Evolutionary conservation across 2,113 vertebrate species (phyloP), one percentile per base, ranked within the genome.

Genomic region (Hydropotes inermis): DNA sequence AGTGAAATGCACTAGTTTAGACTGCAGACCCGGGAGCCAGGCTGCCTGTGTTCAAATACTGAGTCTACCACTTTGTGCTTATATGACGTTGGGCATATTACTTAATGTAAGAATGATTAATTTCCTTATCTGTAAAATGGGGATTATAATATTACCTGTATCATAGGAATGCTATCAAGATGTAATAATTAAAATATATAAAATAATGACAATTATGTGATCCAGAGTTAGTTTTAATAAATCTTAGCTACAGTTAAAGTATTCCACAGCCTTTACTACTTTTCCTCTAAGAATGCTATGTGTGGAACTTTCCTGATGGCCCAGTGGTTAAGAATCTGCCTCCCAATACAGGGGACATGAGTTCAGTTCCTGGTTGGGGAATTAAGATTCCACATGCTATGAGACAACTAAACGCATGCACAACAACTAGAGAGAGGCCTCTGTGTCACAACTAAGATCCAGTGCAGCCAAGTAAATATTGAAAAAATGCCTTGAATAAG

Each of bases 81-180:
- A 9, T 60, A 10, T 76, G 30, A 76, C 45, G 16, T 87, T 47
- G n/a, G 39, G 13, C 88, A 94, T 74, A 83, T 82, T 74, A 60
- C 52, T 88, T 78, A 83, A 55, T 52, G 23, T 54, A 55, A 94
- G 43, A 57, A 43, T 87, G 15, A 23, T 87, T 81, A 79, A 54
- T 94, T 94, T 87, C 36, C 81, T 90, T 86, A 64, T 64, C n/a
- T 91, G 11, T 82, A 91, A 91, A 87, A 91, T 39, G 36, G 30
- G 4, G 7, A 54, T 85, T 78, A 84, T 58, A 78, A 45, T 89
- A 67, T 36, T 78, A 67, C 28, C 50, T 89, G 58, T 11, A 95
- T 78, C 21, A 1, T 78, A 91, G 16, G 58, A 91, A 88, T 67
- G 16, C 52, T 94, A 6, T 61, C 23, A 87, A 95, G 47, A 91